phyloP scores from a whole-genome alignment of 2,113 vertebrate genomes.

The Colaptes auratus region DNA sequence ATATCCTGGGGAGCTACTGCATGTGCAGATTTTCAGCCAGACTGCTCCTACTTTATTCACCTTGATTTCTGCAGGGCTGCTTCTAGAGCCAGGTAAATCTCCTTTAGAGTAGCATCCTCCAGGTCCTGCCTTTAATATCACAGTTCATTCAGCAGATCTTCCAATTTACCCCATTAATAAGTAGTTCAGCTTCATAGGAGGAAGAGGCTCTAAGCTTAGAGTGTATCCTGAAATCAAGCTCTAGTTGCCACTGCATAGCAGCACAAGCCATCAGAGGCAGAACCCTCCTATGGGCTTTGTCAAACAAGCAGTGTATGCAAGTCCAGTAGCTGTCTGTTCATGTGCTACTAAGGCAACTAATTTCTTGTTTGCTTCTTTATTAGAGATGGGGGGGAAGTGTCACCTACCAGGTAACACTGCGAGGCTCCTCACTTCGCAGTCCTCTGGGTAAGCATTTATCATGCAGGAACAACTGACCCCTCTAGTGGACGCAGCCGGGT shows the following conservation, averaged over 20 bases:
- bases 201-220: not conserved
- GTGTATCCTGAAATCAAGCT: not conserved
- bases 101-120: not conserved
- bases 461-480: constrained; percentile 75
- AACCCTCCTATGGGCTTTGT: not conserved
- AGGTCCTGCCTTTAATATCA: not conserved
- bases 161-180: not conserved
- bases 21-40: not conserved
- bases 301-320: not conserved
- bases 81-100: not conserved
- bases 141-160: not conserved
- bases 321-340: not conserved
- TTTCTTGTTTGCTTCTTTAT: not conserved
- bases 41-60: not conserved
- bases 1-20: not conserved
- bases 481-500: constrained; percentile 73
- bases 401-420: fast-evolving
- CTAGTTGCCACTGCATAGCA: not conserved
- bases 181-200: not conserved
- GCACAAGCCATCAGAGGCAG: not conserved
- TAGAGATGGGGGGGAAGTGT: fast-evolving
- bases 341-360: not conserved
- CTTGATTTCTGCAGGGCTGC: not conserved
- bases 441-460: not conserved
- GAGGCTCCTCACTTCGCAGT: not conserved